Conservation (phyloP, 1,140 invertebrate species). For the Pectinophora gossypiella region DNA sequence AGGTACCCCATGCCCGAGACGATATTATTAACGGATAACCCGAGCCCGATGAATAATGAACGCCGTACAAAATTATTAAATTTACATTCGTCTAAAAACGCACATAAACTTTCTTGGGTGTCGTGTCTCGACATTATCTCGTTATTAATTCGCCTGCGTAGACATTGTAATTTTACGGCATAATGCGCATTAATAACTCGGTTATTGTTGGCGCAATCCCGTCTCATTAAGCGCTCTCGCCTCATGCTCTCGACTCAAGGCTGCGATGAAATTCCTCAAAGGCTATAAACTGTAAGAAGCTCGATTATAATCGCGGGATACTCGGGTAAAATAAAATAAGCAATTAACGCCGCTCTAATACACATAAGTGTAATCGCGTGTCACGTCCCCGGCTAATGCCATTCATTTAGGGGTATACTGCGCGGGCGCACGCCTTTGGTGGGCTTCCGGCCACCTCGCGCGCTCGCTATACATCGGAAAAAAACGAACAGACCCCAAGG, state of each 20-base stretch:
- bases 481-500: constrained; percentile 21
- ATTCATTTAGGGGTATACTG: constrained; percentile 30
- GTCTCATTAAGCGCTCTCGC: constrained; percentile 31
- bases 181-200: constrained; percentile 33
- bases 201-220: constrained; percentile 26
- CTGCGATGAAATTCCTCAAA: constrained; percentile 31
- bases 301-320: constrained; percentile 21
- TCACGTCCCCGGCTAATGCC: constrained; percentile 27
- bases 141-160: constrained; percentile 34
- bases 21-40: constrained; percentile 32
- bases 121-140: constrained; percentile 24
- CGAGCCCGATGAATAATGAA: constrained; percentile 18
- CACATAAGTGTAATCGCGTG: constrained; percentile 23
- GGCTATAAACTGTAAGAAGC: constrained; percentile 20
- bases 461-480: constrained; percentile 25
- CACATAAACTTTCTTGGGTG: constrained; percentile 24
- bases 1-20: constrained; percentile 18
- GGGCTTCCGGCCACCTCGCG: constrained; percentile 43
- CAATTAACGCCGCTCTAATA: constrained; percentile 32
- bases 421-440: constrained; percentile 41
- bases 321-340: constrained; percentile 26
- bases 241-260: constrained; percentile 13
- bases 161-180: constrained; percentile 46
- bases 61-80: constrained; percentile 20
- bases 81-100: constrained; percentile 29